These are phyloP conservation scores for Falco peregrinus DNA, from an alignment of 2,797 vertebrate genomes.

Conservation along the genomic window DNA sequence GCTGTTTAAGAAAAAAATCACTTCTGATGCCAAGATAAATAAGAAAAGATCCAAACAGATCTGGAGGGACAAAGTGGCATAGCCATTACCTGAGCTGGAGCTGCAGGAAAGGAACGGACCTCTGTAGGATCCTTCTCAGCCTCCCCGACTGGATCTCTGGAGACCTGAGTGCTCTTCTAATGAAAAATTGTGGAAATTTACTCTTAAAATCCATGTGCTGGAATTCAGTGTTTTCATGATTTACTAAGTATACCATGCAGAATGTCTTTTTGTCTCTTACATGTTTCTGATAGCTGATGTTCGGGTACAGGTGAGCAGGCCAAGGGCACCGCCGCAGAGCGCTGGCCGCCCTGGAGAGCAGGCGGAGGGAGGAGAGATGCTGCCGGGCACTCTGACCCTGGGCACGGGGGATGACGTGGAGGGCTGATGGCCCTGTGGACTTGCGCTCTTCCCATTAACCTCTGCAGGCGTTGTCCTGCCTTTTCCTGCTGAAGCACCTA, in stretches of 20 bases:
- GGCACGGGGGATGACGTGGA: not conserved
- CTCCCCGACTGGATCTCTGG: not conserved
- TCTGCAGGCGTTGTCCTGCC: not conserved
- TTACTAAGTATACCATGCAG: not conserved
- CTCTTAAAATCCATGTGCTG: not conserved
- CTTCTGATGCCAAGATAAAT: not conserved
- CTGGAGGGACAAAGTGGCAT: not conserved
- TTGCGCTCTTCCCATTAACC: not conserved
- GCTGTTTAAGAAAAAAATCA: not conserved
- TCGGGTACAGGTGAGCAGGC: not conserved
- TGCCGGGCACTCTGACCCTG: not conserved
- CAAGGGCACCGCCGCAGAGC: rapidly evolving
- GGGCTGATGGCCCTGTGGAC: not conserved
- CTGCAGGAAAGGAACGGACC: not conserved
- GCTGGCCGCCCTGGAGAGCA: not conserved
- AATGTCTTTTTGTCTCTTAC: not conserved
- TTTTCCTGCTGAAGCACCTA: not conserved
- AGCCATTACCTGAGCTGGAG: not conserved
- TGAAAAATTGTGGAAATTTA: not conserved
- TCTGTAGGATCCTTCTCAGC: not conserved
- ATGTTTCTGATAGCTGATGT: not conserved
- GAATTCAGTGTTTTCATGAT: not conserved
- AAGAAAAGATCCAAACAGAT: not conserved
- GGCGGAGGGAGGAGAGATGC: not conserved
- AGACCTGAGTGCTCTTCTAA: not conserved